Conservation (phyloP, 1,140 invertebrate genomes). For the Tetragnatha versicolor region DNA sequence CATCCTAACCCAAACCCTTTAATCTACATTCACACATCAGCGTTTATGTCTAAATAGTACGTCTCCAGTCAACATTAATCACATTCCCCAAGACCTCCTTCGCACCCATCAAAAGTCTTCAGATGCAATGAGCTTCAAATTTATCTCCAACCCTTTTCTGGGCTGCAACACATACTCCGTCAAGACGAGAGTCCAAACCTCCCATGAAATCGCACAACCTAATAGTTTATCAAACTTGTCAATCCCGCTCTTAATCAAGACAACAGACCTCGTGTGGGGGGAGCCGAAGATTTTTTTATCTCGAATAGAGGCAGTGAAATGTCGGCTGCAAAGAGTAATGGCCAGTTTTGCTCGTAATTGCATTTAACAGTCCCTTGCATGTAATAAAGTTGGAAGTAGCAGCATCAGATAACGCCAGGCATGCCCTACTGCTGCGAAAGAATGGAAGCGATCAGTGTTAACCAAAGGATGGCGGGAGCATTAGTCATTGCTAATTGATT, state of each 20-base stretch:
- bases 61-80: no score
- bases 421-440: constrained; percentile 1
- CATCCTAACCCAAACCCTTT: no score
- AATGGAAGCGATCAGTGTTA: constrained; percentile 28
- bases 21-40: no score
- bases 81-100: no score
- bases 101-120: no score
- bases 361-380: constrained; percentile 3
- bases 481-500: constrained; percentile 22
- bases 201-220: no score
- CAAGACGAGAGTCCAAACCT: no score
- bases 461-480: constrained; percentile 7
- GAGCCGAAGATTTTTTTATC: constrained; percentile 1
- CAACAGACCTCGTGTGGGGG: neutral
- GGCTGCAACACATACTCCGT: no score
- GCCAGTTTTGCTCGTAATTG: constrained; percentile 3
- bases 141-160: no score
- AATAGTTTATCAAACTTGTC: no score
- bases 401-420: constrained; percentile 17
- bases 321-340: constrained; percentile 12
- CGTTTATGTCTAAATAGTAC: no score
- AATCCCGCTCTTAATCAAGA: constrained; percentile 14
- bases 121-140: no score
- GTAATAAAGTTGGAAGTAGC: constrained; percentile 24
- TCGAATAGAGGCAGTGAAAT: constrained; percentile 15